Base-by-base conservation (phyloP, 1,140 invertebrate genomes). In the Aphaenogaster rudis region DNA sequence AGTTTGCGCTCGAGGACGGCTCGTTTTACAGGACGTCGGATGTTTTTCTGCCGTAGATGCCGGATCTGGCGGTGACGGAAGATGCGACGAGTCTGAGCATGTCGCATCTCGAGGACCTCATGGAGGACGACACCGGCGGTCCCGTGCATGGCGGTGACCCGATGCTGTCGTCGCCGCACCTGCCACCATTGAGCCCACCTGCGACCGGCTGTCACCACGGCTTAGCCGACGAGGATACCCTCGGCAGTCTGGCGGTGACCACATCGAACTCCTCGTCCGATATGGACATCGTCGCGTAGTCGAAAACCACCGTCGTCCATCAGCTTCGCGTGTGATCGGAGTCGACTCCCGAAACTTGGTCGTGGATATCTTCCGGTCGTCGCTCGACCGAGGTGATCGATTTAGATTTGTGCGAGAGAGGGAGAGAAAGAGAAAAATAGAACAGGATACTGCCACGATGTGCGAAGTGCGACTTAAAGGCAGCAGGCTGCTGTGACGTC, bases 61-160 rank as follows among this genome's bases (percentile, higher is more conserved):
- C 96, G 36, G 96, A 97, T 76, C 94, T 96, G 17, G 95, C 96
- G 48, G 95, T 96, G 48, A 93, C 95, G 11, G 96, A 96, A 28
- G 96, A 95, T 21, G 90, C 95, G 11, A 88, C 96, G 45, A 95
- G 95, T 28, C 94, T 97, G 72, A 97, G 96, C 91, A 96, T 97
- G 86, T 96, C 97, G 85, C 97, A 97, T 86, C 96, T 98, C 86
- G 97, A 98, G 89, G 97, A 98, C 94, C 95, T 98, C 76, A 98
- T 98, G 97, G 97, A 98, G 89, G 98, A 98, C 91, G 98, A 98
- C 91, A 97, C 97, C 17, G 96, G 96, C 76, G 96, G 95, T 61
- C 96, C 97, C 0, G 96, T 97, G 2, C 96, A 96, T 84, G 95
- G 96, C 84, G 96, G 97, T 57, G 97, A 98, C 93, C 97, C 97